Conservation (phyloP, 1,140 invertebrate genomes). For the Cotesia typhae region DNA sequence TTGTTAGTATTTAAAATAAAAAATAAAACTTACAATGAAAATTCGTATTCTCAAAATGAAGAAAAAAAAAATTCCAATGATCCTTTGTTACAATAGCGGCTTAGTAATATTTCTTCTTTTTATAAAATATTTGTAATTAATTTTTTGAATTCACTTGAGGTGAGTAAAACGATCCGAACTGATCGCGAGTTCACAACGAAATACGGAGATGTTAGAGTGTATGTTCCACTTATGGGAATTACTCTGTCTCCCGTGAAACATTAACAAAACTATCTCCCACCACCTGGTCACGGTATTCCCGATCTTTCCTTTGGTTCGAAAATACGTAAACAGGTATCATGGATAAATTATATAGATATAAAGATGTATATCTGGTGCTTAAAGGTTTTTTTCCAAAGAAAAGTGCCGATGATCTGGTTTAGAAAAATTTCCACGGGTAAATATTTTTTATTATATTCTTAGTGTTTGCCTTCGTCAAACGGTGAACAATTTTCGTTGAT, state of each 20-base stretch:
- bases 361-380: background rate
- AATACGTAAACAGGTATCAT: conserved; percentile 5
- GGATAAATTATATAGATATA: conserved; percentile 11
- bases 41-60: too few relatives aligned
- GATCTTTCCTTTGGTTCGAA: conserved; percentile 7
- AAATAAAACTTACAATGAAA: too few relatives aligned
- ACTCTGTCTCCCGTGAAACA: conserved; percentile 42
- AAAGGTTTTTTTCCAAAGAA: background rate
- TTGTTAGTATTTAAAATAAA: too few relatives aligned
- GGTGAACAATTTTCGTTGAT: too few relatives aligned
- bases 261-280: conserved; percentile 43
- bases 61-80: too few relatives aligned
- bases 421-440: too few relatives aligned
- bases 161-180: conserved; percentile 46
- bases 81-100: too few relatives aligned
- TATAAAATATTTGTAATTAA: background rate
- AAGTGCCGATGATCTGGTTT: background rate
- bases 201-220: conserved; percentile 59
- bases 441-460: too few relatives aligned
- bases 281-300: background rate
- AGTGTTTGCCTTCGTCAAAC: too few relatives aligned
- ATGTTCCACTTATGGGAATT: conserved; percentile 59
- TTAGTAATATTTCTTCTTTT: too few relatives aligned
- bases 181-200: conserved; percentile 56
- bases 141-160: background rate